Evolutionary conservation across 2,888 invertebrate species (phyloP), one percentile per base, ranked within the genome.

Genomic region (Hoplodrina blanda): DNA sequence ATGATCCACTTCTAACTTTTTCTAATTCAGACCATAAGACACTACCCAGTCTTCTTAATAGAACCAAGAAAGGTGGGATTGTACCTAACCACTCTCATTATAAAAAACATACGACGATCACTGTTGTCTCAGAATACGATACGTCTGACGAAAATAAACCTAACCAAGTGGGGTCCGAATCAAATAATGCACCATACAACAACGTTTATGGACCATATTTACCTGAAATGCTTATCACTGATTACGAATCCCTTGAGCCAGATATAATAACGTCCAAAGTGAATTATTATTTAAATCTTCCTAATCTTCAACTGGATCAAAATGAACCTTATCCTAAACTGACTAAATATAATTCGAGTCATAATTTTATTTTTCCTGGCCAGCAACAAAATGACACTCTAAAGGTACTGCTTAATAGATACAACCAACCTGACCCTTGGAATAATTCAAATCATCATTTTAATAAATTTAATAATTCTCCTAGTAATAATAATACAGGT

Each of bases 281-380:
- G 0, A 5, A 61, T 37, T 15, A 73, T 52, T 53, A 66, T 73
- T 57, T 66, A 46, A 73, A 62, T 73, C 4, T 44, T 30, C 54
- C 17, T 5, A 17, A 46, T 20, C 8, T 44, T 50, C 56, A 55
- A 54, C 15, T 17, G 25, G 19, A 55, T 19, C 44, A 33, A 33
- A 33, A 44, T 20, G 33, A 37, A 19, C 15, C 25, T 19, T 1
- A 41, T 25, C 10, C 19, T 25, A 53, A 20, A 33, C 19, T 44
- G 3, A 15, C 1, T 19, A 11, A 55, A 37, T 19, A 49, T 19
- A 17, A 68, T 60, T 19, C 50, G 11, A 46, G n/a, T n/a, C 33
- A 4, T 49, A 62, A 4, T 20, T 54, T 13, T n/a, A 4, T 3
- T 54, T 17, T n/a, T 17, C 19, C 41, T 17, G 30, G 41, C 6